Evolutionary conservation across 2,797 vertebrate genomes (phyloP).

Genomic region (Sebastes itinus): DNA sequence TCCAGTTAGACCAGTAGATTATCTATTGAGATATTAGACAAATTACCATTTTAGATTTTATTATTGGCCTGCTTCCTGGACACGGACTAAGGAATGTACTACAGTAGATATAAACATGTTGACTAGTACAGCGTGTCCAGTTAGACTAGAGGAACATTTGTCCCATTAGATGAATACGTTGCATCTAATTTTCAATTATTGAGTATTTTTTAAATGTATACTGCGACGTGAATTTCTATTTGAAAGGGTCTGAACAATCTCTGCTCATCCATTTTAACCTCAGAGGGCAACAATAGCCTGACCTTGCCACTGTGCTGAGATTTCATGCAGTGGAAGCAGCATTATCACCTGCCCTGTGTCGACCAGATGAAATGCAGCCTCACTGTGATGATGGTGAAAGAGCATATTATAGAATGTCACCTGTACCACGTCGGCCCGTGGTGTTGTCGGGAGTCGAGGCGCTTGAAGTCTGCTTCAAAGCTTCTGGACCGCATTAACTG

Average conservation of each 20-base stretch:
- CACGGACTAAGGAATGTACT: neutral
- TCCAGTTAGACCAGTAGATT: neutral
- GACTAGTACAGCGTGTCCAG: neutral
- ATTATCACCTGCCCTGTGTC: neutral
- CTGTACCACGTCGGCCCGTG: slow-evolving; percentile 4
- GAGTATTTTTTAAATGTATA: neutral
- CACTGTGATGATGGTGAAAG: slow-evolving; percentile 36
- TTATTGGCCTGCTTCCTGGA: neutral
- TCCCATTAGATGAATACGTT: neutral
- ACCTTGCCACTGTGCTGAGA: slow-evolving; percentile 9
- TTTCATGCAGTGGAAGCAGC: slow-evolving; percentile 9
- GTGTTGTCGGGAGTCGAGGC: neutral
- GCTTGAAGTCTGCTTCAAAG: slow-evolving; percentile 59
- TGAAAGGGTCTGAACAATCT: neutral
- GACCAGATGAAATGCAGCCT: slow-evolving; percentile 34
- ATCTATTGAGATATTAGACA: neutral
- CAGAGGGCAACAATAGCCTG: neutral
- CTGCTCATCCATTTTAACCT: neutral
- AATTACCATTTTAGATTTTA: neutral
- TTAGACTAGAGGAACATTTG: neutral
- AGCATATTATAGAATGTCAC: slow-evolving; percentile 55
- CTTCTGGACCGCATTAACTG: slow-evolving; percentile 34
- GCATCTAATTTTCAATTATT: neutral
- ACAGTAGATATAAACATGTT: slow-evolving; percentile 1
- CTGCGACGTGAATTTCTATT: neutral